Percentiles rank a stretch among this genome's conserved stretches.
Conservation (phyloP, 2,888 invertebrate genomes). For the Metalampra italica region DNA sequence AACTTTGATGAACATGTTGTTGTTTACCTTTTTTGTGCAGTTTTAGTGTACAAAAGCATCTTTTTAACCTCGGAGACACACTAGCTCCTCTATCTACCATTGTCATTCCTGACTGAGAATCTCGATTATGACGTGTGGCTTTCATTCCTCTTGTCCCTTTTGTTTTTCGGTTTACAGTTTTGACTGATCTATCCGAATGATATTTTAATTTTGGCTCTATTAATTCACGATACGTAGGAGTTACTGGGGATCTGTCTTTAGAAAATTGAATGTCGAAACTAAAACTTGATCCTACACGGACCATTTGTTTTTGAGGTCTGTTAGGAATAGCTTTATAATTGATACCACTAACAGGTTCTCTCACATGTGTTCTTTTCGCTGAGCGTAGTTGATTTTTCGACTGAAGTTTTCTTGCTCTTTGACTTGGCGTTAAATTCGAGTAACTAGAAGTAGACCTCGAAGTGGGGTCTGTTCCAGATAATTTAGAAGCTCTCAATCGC, state of each 20-base stretch:
- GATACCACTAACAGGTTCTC: neutral
- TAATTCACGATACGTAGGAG: neutral
- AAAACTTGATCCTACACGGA: slow-evolving; percentile 26
- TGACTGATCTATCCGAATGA: neutral
- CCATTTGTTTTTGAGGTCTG: slow-evolving; percentile 18
- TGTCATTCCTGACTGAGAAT: neutral
- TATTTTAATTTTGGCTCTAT: neutral
- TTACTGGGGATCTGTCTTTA: slow-evolving; percentile 10
- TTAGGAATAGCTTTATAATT: neutral
- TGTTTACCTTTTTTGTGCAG: slow-evolving; percentile 16
- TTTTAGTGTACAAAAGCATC: slow-evolving; percentile 35
- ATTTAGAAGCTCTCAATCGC: neutral
- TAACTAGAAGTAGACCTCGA: neutral
- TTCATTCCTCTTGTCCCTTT: neutral
- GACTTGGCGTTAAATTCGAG: neutral
- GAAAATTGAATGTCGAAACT: slow-evolving; percentile 26
- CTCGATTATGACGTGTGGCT: neutral
- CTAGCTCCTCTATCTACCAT: slow-evolving; percentile 11
- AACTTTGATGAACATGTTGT: neutral
- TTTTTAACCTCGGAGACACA: slow-evolving; percentile 26
- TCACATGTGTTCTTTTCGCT: slow-evolving; percentile 2
- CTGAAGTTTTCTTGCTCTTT: neutral
- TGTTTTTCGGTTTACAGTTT: neutral
- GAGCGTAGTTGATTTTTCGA: slow-evolving; percentile 1
- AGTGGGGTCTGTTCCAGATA: neutral